Conservation (phyloP, 2,888 invertebrate genomes). For the Pantelozetes paolii region DNA sequence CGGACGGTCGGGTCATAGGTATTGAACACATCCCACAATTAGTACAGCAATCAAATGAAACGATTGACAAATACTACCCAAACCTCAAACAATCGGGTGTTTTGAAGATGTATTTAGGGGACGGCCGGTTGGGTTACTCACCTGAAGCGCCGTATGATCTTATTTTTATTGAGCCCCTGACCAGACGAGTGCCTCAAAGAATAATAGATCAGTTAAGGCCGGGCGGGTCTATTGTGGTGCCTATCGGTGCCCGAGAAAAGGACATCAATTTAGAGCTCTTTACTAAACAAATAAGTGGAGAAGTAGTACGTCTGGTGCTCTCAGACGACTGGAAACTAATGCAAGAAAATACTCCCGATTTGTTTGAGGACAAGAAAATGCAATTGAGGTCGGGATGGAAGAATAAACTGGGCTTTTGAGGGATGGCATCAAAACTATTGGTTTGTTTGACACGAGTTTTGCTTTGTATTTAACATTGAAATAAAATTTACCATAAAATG, state of each 20-base stretch:
- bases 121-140: slow-evolving; percentile 74
- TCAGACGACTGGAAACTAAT: slow-evolving; percentile 25
- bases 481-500: too few relatives aligned
- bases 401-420: slow-evolving; percentile 10
- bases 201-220: slow-evolving; percentile 78
- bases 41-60: slow-evolving; percentile 66
- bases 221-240: slow-evolving; percentile 85
- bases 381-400: not conserved
- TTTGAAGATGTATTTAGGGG: slow-evolving; percentile 73
- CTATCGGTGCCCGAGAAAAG: slow-evolving; percentile 58
- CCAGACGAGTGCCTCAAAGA: slow-evolving; percentile 63
- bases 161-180: slow-evolving; percentile 90
- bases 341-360: slow-evolving; percentile 1
- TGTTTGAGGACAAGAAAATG: slow-evolving; percentile 2
- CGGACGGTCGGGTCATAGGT: slow-evolving; percentile 67
- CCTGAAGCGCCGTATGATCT: slow-evolving; percentile 77
- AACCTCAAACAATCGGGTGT: slow-evolving; percentile 64
- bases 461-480: too few relatives aligned
- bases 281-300: not conserved
- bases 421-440: too few relatives aligned
- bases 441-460: too few relatives aligned
- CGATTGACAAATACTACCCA: slow-evolving; percentile 69
- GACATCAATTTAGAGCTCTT: slow-evolving; percentile 26
- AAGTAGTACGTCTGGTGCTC: not conserved
- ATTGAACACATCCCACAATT: slow-evolving; percentile 84